Base-by-base conservation (phyloP, 2,797 vertebrate genomes). In the Phoxinus dragarum region DNA sequence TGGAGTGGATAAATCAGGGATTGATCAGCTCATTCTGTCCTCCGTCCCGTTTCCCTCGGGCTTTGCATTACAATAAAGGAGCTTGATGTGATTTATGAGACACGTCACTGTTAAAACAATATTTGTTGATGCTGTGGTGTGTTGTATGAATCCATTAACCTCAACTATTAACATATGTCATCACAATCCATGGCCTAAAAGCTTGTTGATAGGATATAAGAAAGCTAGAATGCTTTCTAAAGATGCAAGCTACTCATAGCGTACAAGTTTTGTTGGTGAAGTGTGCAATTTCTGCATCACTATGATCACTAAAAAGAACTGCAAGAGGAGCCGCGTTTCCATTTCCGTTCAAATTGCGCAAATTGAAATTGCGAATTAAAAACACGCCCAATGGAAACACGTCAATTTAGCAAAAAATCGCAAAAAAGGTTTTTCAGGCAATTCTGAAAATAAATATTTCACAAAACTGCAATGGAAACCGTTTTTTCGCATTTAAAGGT, bases 81-180 rank as follows among this genome's bases (percentile, higher is more conserved):
- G 61, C 54, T 76, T 81, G 68, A 85, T 77, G 61, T 82, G 72
- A 84, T 87, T 87, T 87, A 77, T 23, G 21, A 49, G 67, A 77
- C 38, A 77, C 79, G 83, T 85, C 78, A 77, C 78, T 85, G 74
- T 84, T 82, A 88, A 79, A 84, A 82, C 83, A 64, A 78, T 85
- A 72, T 77, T 85, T 88, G 74, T 59, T 82, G 79, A 78, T 47
- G 49, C 44, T 77, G 66, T 74, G 31, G 56, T 79, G 56, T 75
- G 76, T 84, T 56, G 68, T 49, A 81, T 12, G 49, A 75, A 54
- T 75, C 79, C 54, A 80, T 80, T 69, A 71, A 81, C 44, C 64
- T n/a, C 64, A 80, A 80, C 19, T 67, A 80, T 68, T 80, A 68
- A 80, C 54, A 42, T 44, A 7, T 34, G 16, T n/a, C 64, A n/a